Evolutionary conservation across 2,888 invertebrate genomes (phyloP), one percentile per base, ranked within the genome.

Genomic region (Ormyrus thymus): DNA sequence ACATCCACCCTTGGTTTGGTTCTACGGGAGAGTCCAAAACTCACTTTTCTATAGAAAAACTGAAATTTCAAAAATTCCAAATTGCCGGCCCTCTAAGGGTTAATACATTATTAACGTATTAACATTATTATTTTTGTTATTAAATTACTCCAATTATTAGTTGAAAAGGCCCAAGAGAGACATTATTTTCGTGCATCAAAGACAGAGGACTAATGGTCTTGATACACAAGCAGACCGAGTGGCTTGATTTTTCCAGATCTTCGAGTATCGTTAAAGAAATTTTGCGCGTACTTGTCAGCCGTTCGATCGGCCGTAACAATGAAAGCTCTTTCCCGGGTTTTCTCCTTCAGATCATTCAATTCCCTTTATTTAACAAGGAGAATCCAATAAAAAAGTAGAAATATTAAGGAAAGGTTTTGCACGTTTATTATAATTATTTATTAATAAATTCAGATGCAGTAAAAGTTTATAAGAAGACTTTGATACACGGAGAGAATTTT

Each of bases 221-320:
- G 76, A 81, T 68, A 58, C 15, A 45, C 8, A 43, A 43, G 55
- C 2, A 1, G 48, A 15, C 29, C 29, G 48, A 61, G 77, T 66
- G 56, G 71, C 75, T 61, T 64, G n/a, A 66, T 68, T 58, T 66
- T 81, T 77, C 79, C 77, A 58, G 78, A 72, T 81, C 79, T 80
- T 79, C 81, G 61, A 69, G 77, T 79, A 85, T 89, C 88, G 88
- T 90, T 90, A 90, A 88, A 89, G 88, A 87, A 89, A 89, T 90
- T 89, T 88, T 80, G 85, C 87, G 86, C 84, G 83, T 86, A 85
- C 88, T 86, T 85, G 89, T 90, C 90, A 89, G 86, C 84, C 82
- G 87, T 83, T 86, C 87, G 86, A 84, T 87, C 87, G 86, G 76
- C 89, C 87, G 89, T 87, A 83, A 88, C 75, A 86, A 85, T 87